Evolutionary conservation across 1,140 invertebrate genomes (phyloP).

Genomic region (Melanaphis sacchari): DNA sequence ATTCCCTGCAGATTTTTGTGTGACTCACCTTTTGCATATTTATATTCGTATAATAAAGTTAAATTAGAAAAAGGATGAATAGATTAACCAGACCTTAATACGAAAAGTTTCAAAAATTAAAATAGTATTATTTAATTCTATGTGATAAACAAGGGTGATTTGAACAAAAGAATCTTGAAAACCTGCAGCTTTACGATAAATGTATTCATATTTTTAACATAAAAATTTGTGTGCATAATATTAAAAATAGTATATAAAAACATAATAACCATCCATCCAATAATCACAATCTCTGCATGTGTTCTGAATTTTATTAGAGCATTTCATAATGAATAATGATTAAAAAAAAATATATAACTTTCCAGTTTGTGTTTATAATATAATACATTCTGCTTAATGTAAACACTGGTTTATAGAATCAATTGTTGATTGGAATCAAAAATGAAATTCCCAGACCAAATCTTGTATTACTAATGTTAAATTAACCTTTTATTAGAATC

Average conservation of each 20-base stretch:
- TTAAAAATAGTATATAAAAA: neutral
- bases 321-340: neutral
- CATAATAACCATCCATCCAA: neutral
- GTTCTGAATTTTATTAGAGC: neutral
- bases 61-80: slow-evolving; percentile 5
- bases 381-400: too few species aligned
- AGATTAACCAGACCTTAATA: neutral
- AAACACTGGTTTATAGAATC: too few species aligned
- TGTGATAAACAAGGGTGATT: neutral
- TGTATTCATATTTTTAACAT: neutral
- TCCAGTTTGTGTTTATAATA: neutral
- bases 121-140: neutral
- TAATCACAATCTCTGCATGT: neutral
- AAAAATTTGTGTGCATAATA: neutral
- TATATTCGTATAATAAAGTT: neutral
- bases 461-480: too few species aligned
- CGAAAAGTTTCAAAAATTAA: neutral
- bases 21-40: slow-evolving; percentile 5
- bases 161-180: slow-evolving; percentile 2
- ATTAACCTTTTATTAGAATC: too few species aligned
- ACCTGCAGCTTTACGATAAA: neutral
- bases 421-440: too few species aligned
- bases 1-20: neutral
- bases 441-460: too few species aligned
- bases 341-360: neutral